Conservation (phyloP, 2,113 vertebrate genomes). For the Colossoma macropomum region DNA sequence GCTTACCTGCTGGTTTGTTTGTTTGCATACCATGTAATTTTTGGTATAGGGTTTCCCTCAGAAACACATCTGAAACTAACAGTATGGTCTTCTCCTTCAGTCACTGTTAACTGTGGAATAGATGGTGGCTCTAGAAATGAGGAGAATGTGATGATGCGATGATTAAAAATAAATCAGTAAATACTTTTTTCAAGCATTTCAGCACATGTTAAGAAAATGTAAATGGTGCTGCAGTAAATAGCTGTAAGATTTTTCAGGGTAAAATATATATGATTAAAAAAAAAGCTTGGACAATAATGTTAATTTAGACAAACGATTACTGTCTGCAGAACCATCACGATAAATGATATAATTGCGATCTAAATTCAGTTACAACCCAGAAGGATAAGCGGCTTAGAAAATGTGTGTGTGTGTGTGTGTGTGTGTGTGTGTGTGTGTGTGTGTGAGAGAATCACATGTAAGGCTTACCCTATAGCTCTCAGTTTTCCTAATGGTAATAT, state of each 20-base stretch:
- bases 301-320: too few relatives aligned
- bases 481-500: too few relatives aligned
- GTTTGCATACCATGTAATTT: conserved; percentile 73
- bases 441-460: too few relatives aligned
- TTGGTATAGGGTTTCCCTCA: conserved; percentile 76
- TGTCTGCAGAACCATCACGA: too few relatives aligned
- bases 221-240: not conserved
- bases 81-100: rapidly evolving
- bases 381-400: too few relatives aligned
- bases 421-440: too few relatives aligned
- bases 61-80: conserved; percentile 72
- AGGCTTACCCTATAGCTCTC: too few relatives aligned
- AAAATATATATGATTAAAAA: not conserved
- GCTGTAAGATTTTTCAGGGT: not conserved
- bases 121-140: conserved; percentile 63
- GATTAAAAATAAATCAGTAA: too few relatives aligned
- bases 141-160: not conserved
- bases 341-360: too few relatives aligned
- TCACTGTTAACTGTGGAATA: conserved; percentile 62
- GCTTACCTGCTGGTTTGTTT: not conserved
- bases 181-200: not conserved
- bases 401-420: too few relatives aligned
- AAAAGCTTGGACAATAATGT: not conserved
- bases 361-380: too few relatives aligned
- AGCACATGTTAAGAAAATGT: not conserved